Conservation (phyloP, 2,797 vertebrate genomes). For the Clarias platycephalus region DNA sequence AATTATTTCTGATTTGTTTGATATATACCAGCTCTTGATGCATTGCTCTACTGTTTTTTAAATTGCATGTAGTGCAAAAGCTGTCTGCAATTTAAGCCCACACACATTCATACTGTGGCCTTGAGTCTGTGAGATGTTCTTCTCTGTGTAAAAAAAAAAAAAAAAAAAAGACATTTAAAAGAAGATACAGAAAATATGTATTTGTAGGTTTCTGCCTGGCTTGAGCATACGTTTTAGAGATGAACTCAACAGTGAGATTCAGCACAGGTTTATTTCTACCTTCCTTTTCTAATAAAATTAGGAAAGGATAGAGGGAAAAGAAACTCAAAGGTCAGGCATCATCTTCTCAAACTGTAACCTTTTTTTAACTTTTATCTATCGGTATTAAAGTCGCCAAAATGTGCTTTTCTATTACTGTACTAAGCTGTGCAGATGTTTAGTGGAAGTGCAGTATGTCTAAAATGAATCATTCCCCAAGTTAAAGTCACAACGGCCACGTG, state of each 20-base stretch:
- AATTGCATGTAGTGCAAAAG: slow-evolving; percentile 51
- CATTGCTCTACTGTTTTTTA: slow-evolving; percentile 31
- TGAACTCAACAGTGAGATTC: neutral
- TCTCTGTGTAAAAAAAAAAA: slow-evolving; percentile 44
- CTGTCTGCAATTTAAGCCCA: slow-evolving; percentile 56
- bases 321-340: neutral
- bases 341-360: neutral
- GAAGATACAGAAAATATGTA: slow-evolving; percentile 30
- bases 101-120: slow-evolving; percentile 55
- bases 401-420: slow-evolving; percentile 11
- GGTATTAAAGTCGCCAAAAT: neutral
- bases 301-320: neutral
- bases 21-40: neutral
- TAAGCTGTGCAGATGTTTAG: slow-evolving; percentile 27
- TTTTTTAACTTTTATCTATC: neutral
- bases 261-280: neutral
- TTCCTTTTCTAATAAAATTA: neutral
- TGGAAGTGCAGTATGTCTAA: slow-evolving; percentile 31
- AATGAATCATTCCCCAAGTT: slow-evolving; percentile 46
- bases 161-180: slow-evolving; percentile 37
- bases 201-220: neutral
- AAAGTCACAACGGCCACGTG: slow-evolving; percentile 54
- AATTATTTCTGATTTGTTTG: slow-evolving; percentile 24
- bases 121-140: slow-evolving; percentile 56
- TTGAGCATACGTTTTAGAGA: slow-evolving; percentile 11